These are phyloP conservation scores for Cerastis leucographa DNA, from an alignment of 2,888 invertebrate species.

Conservation along the genomic window DNA sequence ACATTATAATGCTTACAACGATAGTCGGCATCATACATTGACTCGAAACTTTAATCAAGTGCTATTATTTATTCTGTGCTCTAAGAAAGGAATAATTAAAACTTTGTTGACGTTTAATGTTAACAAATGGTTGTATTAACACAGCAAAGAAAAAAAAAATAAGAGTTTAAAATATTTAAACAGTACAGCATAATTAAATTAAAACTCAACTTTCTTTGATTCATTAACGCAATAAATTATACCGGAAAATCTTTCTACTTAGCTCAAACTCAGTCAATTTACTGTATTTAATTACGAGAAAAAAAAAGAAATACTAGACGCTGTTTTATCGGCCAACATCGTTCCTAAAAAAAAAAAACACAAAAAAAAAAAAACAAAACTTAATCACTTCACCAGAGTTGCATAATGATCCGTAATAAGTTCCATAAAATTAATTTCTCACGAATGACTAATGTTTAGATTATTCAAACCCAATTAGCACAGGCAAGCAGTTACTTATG, in stretches of 20 bases:
- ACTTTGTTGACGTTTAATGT: constrained; percentile 18
- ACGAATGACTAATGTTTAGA: constrained; percentile 58
- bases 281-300: background rate
- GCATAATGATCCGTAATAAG: constrained; percentile 22
- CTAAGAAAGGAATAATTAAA: background rate
- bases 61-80: too few relatives aligned
- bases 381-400: background rate
- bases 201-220: constrained; percentile 10
- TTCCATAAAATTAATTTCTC: constrained; percentile 17
- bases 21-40: background rate
- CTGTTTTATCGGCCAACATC: too few relatives aligned
- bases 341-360: background rate
- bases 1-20: too few relatives aligned
- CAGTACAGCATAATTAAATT: constrained; percentile 1
- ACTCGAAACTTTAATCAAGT: too few relatives aligned
- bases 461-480: constrained; percentile 46
- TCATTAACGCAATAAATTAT: constrained; percentile 10
- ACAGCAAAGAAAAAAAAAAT: background rate
- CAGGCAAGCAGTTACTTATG: constrained; percentile 53
- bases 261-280: background rate
- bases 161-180: background rate
- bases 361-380: background rate
- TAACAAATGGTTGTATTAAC: constrained; percentile 19
- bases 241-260: constrained; percentile 4
- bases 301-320: background rate